Conservation (phyloP, 2,797 vertebrate species). For the Astyanax mexicanus region DNA sequence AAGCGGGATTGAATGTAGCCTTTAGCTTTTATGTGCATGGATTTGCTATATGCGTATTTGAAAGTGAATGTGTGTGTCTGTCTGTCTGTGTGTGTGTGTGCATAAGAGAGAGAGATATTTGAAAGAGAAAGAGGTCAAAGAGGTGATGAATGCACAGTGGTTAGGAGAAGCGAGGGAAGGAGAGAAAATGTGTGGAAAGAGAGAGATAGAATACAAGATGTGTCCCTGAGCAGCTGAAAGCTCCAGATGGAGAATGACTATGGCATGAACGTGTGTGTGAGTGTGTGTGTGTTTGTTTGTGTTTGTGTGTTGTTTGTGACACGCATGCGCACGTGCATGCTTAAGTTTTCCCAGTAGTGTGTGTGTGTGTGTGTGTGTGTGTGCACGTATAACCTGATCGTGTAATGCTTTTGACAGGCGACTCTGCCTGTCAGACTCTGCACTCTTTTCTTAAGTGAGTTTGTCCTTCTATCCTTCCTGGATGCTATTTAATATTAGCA, state of each 20-base stretch:
- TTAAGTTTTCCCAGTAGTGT: no score
- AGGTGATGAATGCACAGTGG: not conserved
- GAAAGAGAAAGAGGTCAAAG: no score
- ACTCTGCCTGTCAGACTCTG: not conserved
- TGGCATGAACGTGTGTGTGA: not conserved
- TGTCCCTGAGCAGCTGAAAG: not conserved
- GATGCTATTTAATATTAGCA: constrained; percentile 36
- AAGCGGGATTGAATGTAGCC: not conserved
- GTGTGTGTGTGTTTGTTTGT: not conserved
- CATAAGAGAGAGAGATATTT: no score
- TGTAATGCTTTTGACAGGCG: not conserved
- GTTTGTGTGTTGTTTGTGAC: no score
- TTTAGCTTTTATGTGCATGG: not conserved
- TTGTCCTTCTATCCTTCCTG: constrained; percentile 9
- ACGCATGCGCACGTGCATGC: no score
- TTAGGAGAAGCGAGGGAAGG: not conserved
- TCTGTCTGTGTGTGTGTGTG: no score
- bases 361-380: not conserved
- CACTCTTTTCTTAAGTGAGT: not conserved
- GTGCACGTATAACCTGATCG: not conserved
- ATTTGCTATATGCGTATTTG: no score
- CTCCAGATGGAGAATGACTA: constrained; percentile 1
- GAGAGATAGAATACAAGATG: not conserved
- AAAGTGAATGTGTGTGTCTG: no score
- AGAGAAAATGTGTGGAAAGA: not conserved